These are phyloP conservation scores for Nyctibius bracteatus DNA, from an alignment of 2,113 vertebrate genomes.

Conservation along the genomic window DNA sequence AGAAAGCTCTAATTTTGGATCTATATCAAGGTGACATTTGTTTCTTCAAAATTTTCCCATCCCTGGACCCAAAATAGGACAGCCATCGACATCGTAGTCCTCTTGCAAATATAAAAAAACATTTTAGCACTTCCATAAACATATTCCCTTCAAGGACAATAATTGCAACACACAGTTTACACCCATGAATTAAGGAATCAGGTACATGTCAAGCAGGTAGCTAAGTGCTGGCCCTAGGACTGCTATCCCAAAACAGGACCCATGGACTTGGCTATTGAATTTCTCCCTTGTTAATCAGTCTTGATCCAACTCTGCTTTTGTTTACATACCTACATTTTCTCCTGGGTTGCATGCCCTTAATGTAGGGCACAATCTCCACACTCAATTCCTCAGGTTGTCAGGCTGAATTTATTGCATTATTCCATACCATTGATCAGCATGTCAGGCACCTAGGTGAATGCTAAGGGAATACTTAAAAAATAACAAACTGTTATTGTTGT, in stretches of 20 bases:
- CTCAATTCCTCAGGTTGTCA: neutral
- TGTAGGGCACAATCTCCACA: neutral
- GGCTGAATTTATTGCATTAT: neutral
- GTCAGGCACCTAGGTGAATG: neutral
- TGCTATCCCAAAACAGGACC: neutral
- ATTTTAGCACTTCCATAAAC: neutral
- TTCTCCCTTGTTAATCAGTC: neutral
- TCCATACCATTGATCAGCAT: neutral
- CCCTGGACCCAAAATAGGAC: neutral
- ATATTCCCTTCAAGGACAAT: neutral
- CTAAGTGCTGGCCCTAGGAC: neutral
- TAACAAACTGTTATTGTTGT: neutral
- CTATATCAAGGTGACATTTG: neutral
- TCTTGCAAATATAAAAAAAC: neutral
- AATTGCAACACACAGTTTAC: neutral
- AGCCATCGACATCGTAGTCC: neutral
- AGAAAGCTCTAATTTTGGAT: neutral
- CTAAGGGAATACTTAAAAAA: neutral
- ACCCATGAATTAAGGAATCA: rapidly evolving
- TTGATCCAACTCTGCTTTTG: neutral
- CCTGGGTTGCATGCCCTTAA: neutral
- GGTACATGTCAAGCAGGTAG: neutral
- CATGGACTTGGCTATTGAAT: neutral
- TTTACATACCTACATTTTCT: neutral
- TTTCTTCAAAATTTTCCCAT: neutral